Conservation (phyloP, 2,113 vertebrate species). For the Syngnathus floridae region DNA sequence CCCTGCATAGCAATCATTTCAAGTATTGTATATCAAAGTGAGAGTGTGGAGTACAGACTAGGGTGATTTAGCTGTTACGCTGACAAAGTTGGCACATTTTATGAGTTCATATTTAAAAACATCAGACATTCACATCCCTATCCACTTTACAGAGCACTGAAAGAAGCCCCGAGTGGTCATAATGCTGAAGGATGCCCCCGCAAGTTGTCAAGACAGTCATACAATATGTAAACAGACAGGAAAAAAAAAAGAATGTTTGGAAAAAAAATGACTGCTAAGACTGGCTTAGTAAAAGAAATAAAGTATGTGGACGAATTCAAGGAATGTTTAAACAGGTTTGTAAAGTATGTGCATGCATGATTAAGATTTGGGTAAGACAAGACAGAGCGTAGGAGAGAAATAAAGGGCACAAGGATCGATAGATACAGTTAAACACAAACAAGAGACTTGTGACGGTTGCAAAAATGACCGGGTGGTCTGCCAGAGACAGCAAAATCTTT, state of each 20-base stretch:
- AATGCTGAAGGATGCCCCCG: constrained; percentile 27
- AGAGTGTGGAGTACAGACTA: constrained; percentile 8
- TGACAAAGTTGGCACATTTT: neutral
- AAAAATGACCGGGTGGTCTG: constrained; percentile 54
- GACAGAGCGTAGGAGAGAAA: constrained; percentile 37
- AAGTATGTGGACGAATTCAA: constrained; percentile 10
- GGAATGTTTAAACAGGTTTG: neutral
- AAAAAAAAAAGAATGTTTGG: constrained; percentile 3
- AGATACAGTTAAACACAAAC: constrained; percentile 64
- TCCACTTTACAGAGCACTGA: neutral
- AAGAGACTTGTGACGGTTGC: constrained; percentile 42
- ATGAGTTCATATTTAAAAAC: neutral
- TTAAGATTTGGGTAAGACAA: constrained; percentile 46
- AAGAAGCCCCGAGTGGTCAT: neutral
- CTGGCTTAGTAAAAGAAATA: neutral
- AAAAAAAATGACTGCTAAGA: neutral
- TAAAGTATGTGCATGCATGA: constrained; percentile 11
- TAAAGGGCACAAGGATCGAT: constrained; percentile 60
- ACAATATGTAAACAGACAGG: constrained; percentile 32
- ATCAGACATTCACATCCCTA: constrained; percentile 12
- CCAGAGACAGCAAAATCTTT: constrained; percentile 46
- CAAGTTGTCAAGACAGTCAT: constrained; percentile 32
- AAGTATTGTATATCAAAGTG: constrained; percentile 16
- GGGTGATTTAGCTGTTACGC: constrained; percentile 13
- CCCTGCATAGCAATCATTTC: neutral